phyloP scores from a whole-genome alignment of 2,797 vertebrate genomes.

The Eulemur albifrons region DNA sequence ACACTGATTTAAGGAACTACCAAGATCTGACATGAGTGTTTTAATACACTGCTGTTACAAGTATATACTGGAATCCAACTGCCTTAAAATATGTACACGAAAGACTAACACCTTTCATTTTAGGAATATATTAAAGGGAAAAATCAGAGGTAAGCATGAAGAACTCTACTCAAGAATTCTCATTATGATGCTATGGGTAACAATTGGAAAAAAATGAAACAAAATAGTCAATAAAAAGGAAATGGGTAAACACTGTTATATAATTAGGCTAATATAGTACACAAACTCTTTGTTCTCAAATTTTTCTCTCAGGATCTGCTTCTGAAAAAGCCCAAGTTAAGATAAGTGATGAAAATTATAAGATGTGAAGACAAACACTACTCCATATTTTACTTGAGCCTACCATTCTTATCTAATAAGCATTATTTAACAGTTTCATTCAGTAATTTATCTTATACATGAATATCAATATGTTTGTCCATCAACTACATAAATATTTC shows the following conservation, averaged over 20 bases:
- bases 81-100: not conserved
- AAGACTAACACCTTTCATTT: not conserved
- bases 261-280: not conserved
- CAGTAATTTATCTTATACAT: not conserved
- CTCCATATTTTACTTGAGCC: not conserved
- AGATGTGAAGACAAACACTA: not conserved
- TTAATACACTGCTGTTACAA: not conserved
- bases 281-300: not conserved
- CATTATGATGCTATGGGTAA: not conserved
- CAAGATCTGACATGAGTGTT: not conserved
- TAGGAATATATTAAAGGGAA: not conserved
- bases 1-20: not conserved
- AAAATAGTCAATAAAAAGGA: not conserved
- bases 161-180: not conserved
- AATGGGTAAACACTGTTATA: not conserved
- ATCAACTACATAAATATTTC: not conserved
- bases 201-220: not conserved
- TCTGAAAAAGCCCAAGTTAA: not conserved
- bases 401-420: not conserved
- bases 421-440: not conserved
- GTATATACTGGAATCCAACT: not conserved
- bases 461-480: too few relatives aligned
- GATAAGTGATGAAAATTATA: not conserved
- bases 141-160: not conserved
- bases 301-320: not conserved